Base-by-base conservation (phyloP, 2,888 invertebrate species). In the Tenthredo distinguenda region DNA sequence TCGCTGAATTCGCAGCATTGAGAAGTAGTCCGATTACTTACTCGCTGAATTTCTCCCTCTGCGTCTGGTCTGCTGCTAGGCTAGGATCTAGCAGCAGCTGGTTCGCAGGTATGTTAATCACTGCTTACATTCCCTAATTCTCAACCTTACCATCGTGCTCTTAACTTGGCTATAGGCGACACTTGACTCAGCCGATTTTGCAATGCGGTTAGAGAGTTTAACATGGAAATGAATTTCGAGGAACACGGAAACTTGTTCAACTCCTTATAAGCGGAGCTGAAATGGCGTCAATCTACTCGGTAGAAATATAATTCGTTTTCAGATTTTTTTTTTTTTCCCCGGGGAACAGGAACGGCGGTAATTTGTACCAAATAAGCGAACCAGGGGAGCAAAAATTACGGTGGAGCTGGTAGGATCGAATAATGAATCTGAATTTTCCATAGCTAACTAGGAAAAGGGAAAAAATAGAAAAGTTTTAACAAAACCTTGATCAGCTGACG, bases 11-110 rank as follows among this genome's bases (percentile, higher is more conserved):
- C 71, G 83, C 68, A 83, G 68, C 83, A 83, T 83, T 68, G 43
- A 47, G 83, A 83, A 65, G 83, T 68, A 34, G 43, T 71, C 83
- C 83, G 83, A 83, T 83, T 83, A 83, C 83, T 83, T 83, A 83
- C 83, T 71, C 83, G 47, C 68, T 65, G 71, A 68, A 83, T 83
- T 71, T 83, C 83, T 47, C 83, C 83, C 65, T 71, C 68, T 71
- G 83, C 83, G 43, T 83, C 71, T 71, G 83, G 68, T 47, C 83
- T 18, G 37, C 83, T 34, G 40, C 21, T 50, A 47, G 47, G 47
- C 18, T 34, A 62, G 81, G 40, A 81, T 81, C 62, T 50, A 47
- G 68, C 15, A 83, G 26, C 83, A 83, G 65, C 68, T 83, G 83
- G 40, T 68, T 71, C 65, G 21, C 77, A 55, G 65, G 31, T 83